phyloP scores from a whole-genome alignment of 2,797 vertebrate genomes.

The Acanthurus lineatus region DNA sequence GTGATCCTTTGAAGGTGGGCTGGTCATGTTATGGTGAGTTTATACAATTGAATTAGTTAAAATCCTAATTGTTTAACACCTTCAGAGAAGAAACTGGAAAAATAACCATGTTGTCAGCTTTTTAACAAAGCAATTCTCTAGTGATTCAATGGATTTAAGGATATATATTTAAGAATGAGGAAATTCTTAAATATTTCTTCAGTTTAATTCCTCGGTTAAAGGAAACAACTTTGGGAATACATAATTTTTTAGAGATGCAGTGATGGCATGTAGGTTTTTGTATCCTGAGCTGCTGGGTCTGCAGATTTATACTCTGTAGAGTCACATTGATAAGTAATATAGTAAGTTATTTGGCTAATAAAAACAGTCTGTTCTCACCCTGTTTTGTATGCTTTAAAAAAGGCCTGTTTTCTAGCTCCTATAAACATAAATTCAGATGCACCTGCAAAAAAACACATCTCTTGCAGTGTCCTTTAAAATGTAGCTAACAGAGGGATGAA shows the following conservation, averaged over 20 bases:
- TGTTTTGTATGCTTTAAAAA: not conserved
- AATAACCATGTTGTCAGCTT: no score
- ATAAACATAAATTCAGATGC: not conserved
- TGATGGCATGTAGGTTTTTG: no score
- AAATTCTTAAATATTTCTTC: no score
- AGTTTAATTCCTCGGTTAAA: no score
- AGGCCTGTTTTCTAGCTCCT: not conserved
- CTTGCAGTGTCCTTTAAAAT: not conserved
- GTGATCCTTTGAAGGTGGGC: not conserved
- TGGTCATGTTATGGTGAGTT: not conserved
- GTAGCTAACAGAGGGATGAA: not conserved
- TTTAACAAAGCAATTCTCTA: no score
- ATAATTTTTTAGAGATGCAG: no score
- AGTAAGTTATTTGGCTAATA: not conserved
- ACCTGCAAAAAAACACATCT: not conserved
- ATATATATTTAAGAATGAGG: no score
- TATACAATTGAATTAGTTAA: not conserved
- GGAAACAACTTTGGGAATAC: no score
- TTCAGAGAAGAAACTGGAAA: no score
- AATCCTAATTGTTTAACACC: not conserved
- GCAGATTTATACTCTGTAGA: not conserved
- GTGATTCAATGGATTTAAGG: no score
- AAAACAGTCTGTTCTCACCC: not conserved
- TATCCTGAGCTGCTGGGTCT: not conserved
- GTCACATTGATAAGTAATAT: not conserved